A percentile compares a stretch with the other conserved stretches of the same genome.
These are phyloP conservation scores for Ctenicera cuprea DNA, from an alignment of 2,888 invertebrate genomes.

Conservation along the genomic window DNA sequence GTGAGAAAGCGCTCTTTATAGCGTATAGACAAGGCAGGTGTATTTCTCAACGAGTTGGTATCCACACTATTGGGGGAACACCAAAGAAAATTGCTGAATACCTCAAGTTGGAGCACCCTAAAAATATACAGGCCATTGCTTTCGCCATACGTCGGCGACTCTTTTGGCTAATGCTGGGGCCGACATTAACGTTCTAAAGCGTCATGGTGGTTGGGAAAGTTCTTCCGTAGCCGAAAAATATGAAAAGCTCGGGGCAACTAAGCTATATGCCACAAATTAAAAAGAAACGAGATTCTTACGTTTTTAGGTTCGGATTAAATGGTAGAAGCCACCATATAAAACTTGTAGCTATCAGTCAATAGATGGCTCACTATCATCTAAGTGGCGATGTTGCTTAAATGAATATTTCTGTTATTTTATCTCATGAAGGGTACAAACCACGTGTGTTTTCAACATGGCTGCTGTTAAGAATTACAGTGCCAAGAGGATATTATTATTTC, in stretches of 20 bases:
- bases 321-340: no score
- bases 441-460: no score
- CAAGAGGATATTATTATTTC: no score
- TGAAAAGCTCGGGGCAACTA: no score
- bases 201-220: neutral
- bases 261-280: no score
- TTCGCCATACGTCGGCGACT: neutral
- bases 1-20: neutral
- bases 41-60: neutral
- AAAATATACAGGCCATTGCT: neutral
- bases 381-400: no score
- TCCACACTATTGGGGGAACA: neutral
- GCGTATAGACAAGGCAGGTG: neutral
- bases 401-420: no score
- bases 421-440: neutral
- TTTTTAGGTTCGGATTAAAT: no score
- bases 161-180: neutral
- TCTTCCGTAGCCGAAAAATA: neutral
- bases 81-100: neutral
- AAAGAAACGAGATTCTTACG: no score
- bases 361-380: no score
- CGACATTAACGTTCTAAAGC: neutral
- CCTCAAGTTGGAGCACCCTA: neutral
- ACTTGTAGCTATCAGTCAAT: neutral
- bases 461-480: no score